Base-by-base conservation (phyloP, 2,113 vertebrate genomes). In the Martes martes region DNA sequence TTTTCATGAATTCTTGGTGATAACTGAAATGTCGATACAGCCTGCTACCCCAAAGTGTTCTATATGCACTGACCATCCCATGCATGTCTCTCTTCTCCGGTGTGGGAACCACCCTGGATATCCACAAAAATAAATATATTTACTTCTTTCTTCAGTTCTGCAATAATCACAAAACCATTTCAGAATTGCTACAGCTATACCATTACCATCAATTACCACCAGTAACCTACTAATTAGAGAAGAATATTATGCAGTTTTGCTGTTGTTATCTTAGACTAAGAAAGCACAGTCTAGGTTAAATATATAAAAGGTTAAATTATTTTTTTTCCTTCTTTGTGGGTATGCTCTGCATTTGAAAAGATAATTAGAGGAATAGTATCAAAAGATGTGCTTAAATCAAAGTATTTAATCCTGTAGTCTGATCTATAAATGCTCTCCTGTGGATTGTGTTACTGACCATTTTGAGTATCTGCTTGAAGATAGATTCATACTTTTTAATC, bases 401-500 rank as follows among this genome's bases (percentile, higher is more conserved):
- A 95, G 73, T 67, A 67, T 52, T 76, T 67, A 59, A 74, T 31
- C n/a, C 73, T 78, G 26, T 84, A 47, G n/a, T 80, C 59, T 83
- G 33, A 85, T 89, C 89, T 73, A 76, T 91, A 28, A 47, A 2
- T 80, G 86, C 73, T 90, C 23, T 78, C 83, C 82, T 93, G 83
- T 89, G 92, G 79, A 82, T 78, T 96, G 73, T 97, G 47, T 61
- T 61, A 74, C 61, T 79, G 65, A 88, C 94, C 61, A 36, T 96
- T 96, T 95, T 90, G 84, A 42, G 90, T 79, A 87, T 84, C 82
- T 93, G 94, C 94, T 61, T 97, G 80, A 96, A 96, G 86, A 89
- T 84, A 33, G 79, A 97, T 91, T 98, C 91, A n/a, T 95, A 80
- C 80, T 91, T 97, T 92, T 84, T 57, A 90, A 90, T 93, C 95